Evolutionary conservation across 2,888 invertebrate genomes (phyloP).

Genomic region (Adineta ricciae): DNA sequence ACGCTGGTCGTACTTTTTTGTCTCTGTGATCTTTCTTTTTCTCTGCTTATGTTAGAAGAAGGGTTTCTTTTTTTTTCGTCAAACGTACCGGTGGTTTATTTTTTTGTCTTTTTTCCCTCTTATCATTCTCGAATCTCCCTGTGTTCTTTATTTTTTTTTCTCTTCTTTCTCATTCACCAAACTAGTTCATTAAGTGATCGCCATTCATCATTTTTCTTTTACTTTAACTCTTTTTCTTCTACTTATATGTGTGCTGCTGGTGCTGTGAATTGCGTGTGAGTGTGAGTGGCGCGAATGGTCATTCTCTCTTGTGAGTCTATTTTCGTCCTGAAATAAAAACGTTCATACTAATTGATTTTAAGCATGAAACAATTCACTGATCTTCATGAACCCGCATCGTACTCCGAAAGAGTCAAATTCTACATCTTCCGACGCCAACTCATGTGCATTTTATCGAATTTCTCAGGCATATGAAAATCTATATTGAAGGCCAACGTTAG

Average conservation of each 20-base stretch:
- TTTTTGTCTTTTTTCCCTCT: neutral
- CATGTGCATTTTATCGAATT: too few relatives aligned
- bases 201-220: neutral
- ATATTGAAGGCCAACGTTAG: too few relatives aligned
- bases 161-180: neutral
- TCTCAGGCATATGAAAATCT: too few relatives aligned
- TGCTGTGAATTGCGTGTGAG: conserved; percentile 17
- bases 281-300: conserved; percentile 22
- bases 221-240: neutral
- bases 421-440: too few relatives aligned
- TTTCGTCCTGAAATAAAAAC: conserved; percentile 7
- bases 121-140: neutral
- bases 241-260: conserved; percentile 2
- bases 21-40: neutral
- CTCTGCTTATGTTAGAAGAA: neutral
- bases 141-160: neutral
- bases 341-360: neutral
- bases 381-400: neutral
- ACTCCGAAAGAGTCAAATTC: too few relatives aligned
- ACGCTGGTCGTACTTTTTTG: neutral
- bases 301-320: conserved; percentile 8
- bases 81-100: neutral
- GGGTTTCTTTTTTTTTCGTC: neutral
- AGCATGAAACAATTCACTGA: neutral
- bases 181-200: neutral